These are phyloP conservation scores for Hartigia nigra DNA, from an alignment of 2,888 invertebrate genomes.

Conservation along the genomic window DNA sequence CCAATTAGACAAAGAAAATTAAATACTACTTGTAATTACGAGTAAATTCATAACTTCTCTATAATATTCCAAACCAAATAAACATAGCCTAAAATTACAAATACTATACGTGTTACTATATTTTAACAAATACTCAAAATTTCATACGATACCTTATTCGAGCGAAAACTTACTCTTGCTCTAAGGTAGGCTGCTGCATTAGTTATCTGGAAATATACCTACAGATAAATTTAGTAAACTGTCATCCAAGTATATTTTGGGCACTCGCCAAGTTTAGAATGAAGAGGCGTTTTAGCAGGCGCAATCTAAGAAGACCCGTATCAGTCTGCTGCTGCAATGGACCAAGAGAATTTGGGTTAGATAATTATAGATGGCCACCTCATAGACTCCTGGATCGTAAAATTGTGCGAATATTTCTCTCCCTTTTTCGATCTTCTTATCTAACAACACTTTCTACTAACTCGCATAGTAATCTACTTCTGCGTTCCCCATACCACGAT, in stretches of 20 bases:
- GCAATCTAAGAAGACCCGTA: constrained; percentile 7
- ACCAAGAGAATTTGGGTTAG: constrained; percentile 14
- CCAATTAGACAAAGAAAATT: background rate
- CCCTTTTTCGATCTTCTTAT: background rate
- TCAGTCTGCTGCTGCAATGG: background rate
- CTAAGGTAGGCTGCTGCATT: background rate
- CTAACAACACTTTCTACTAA: background rate
- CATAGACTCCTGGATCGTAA: background rate
- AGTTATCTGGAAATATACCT: constrained; percentile 20
- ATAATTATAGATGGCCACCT: constrained; percentile 11
- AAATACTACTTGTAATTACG: background rate
- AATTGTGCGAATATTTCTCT: background rate
- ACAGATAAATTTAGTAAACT: constrained; percentile 24
- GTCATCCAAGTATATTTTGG: constrained; percentile 28
- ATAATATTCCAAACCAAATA: background rate
- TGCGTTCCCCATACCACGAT: background rate
- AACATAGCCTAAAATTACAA: background rate
- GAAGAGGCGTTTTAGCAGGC: constrained; percentile 18
- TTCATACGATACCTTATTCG: background rate
- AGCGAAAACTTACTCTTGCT: background rate
- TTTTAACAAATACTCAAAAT: background rate
- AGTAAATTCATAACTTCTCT: background rate
- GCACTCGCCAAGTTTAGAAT: constrained; percentile 28
- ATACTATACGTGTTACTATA: background rate
- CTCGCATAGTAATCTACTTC: background rate